These are phyloP conservation scores for Oreochromis niloticus DNA, from an alignment of 2,113 vertebrate genomes.

Conservation along the genomic window DNA sequence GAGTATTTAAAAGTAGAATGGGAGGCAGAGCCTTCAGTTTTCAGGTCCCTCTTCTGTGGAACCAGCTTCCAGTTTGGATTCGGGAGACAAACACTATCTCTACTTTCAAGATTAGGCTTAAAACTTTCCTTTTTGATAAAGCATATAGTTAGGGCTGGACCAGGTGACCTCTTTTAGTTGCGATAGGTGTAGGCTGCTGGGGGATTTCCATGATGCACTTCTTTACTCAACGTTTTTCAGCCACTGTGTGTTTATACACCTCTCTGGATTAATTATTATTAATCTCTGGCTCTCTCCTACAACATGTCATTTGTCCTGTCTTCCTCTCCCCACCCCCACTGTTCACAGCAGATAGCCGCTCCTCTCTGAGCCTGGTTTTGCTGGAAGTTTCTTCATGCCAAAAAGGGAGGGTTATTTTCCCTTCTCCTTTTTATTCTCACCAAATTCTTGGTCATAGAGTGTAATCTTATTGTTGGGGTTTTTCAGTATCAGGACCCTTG, in stretches of 20 bases:
- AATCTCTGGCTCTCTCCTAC: neutral
- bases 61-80: too few species aligned
- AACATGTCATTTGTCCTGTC: neutral
- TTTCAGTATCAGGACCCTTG: neutral
- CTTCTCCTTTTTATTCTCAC: neutral
- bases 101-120: too few species aligned
- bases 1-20: too few species aligned
- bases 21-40: too few species aligned
- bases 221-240: neutral
- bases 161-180: neutral
- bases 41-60: too few species aligned
- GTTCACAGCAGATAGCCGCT: too few species aligned
- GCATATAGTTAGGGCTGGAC: neutral
- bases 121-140: too few species aligned
- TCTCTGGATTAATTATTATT: neutral
- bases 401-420: neutral
- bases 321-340: neutral
- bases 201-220: neutral
- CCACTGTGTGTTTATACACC: neutral
- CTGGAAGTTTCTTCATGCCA: neutral
- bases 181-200: accelerated
- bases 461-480: neutral
- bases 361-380: too few species aligned
- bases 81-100: too few species aligned
- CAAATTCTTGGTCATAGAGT: neutral